Percentiles rank a stretch among this genome's conserved stretches.
Evolutionary conservation across 2,113 vertebrate genomes (phyloP).

Genomic region (Bagarius yarrelli): DNA sequence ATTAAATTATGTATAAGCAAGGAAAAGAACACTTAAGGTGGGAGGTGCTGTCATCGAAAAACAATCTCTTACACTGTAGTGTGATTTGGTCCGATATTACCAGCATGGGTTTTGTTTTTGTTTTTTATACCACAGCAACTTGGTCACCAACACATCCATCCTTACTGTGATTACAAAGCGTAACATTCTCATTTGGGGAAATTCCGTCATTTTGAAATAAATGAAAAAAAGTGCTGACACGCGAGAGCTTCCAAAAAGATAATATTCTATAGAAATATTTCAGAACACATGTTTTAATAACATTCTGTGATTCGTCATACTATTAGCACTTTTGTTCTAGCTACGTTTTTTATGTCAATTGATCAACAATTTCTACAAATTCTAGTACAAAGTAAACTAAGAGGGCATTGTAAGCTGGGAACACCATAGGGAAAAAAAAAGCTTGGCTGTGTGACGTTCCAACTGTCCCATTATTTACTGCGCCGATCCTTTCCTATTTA

Average conservation of each 20-base stretch:
- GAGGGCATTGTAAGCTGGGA: neutral
- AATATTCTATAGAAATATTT: too few species aligned
- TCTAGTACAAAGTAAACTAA: neutral
- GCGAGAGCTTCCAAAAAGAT: too few species aligned
- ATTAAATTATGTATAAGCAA: neutral
- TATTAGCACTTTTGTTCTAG: neutral
- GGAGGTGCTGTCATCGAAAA: neutral
- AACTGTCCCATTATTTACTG: slow-evolving; percentile 11
- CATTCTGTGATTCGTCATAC: neutral
- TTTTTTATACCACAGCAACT: neutral
- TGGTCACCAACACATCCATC: too few species aligned
- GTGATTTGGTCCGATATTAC: neutral
- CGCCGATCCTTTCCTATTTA: neutral
- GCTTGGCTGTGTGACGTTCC: neutral
- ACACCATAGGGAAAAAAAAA: neutral
- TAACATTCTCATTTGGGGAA: too few species aligned
- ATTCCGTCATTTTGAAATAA: too few species aligned
- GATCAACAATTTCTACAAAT: neutral
- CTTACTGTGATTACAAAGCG: too few species aligned
- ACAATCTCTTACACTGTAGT: neutral
- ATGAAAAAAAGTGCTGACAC: too few species aligned
- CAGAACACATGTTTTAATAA: too few species aligned
- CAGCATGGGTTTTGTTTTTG: neutral
- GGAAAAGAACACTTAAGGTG: neutral
- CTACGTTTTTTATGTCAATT: neutral